These are phyloP conservation scores for Liasis olivaceus DNA, from an alignment of 2,797 vertebrate genomes.

Conservation along the genomic window DNA sequence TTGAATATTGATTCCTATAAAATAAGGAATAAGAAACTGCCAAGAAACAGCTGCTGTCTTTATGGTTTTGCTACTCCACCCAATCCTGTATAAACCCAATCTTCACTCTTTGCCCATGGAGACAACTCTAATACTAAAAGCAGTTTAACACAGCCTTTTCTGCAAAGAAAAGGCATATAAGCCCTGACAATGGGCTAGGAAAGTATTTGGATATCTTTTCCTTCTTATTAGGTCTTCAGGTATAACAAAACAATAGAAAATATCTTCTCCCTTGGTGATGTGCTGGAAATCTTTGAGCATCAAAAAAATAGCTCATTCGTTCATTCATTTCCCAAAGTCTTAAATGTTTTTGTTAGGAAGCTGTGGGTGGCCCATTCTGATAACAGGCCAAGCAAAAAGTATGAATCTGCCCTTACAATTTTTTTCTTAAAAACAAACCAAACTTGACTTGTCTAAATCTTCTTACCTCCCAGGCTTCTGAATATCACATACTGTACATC, in stretches of 20 bases:
- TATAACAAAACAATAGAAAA: neutral
- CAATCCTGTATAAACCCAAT: neutral
- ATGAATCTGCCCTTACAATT: neutral
- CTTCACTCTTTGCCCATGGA: neutral
- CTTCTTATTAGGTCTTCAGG: neutral
- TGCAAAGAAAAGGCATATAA: too few species aligned
- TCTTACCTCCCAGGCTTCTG: neutral
- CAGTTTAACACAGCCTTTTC: neutral
- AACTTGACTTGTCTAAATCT: neutral
- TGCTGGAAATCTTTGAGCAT: neutral
- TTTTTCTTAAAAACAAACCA: neutral
- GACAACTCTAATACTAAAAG: neutral
- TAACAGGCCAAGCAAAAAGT: neutral
- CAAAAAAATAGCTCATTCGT: neutral
- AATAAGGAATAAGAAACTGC: neutral
- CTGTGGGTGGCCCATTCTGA: neutral
- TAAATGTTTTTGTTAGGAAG: neutral
- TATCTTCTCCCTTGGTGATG: neutral
- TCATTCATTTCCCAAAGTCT: neutral
- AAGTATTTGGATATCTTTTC: neutral
- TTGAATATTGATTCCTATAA: neutral
- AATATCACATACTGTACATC: neutral
- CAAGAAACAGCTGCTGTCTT: neutral
- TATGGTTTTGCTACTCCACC: neutral
- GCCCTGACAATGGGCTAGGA: neutral